Conservation (phyloP, 2,888 invertebrate genomes). For the Mimachlamys varia region DNA sequence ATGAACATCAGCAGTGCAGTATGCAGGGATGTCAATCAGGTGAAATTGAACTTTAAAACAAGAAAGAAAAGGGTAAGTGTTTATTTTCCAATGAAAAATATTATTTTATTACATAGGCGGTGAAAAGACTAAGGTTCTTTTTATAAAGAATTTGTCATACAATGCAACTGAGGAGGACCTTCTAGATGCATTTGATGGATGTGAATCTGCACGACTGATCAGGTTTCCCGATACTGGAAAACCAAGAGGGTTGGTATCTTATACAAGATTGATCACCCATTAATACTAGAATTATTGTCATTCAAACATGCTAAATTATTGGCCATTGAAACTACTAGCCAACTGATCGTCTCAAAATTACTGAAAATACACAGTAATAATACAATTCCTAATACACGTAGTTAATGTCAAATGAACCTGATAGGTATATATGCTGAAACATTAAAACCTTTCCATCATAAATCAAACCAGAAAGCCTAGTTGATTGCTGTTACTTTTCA, state of each 20-base stretch:
- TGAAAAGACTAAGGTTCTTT: conserved; percentile 36
- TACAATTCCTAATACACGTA: too few relatives aligned
- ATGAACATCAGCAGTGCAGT: conserved; percentile 25
- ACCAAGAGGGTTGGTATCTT: conserved; percentile 30
- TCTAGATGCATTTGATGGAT: conserved; percentile 12
- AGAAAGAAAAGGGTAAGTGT: conserved; percentile 16
- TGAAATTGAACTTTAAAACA: conserved; percentile 21
- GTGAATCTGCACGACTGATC: conserved; percentile 31
- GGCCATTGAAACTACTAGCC: neutral
- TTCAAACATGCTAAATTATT: neutral
- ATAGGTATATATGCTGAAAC: too few relatives aligned
- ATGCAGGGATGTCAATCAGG: neutral
- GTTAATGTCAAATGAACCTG: too few relatives aligned
- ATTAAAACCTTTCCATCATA: too few relatives aligned
- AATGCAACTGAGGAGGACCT: conserved; percentile 30
- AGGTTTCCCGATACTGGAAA: conserved; percentile 29
- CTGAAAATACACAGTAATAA: neutral
- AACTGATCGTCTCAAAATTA: too few relatives aligned
- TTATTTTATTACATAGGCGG: conserved; percentile 29
- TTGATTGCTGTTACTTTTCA: too few relatives aligned
- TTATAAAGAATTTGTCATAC: conserved; percentile 15
- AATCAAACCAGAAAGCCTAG: too few relatives aligned
- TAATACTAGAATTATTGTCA: neutral
- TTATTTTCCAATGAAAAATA: neutral
- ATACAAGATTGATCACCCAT: neutral